Conservation (phyloP, 2,113 vertebrate species). For the Hylia prasina region DNA sequence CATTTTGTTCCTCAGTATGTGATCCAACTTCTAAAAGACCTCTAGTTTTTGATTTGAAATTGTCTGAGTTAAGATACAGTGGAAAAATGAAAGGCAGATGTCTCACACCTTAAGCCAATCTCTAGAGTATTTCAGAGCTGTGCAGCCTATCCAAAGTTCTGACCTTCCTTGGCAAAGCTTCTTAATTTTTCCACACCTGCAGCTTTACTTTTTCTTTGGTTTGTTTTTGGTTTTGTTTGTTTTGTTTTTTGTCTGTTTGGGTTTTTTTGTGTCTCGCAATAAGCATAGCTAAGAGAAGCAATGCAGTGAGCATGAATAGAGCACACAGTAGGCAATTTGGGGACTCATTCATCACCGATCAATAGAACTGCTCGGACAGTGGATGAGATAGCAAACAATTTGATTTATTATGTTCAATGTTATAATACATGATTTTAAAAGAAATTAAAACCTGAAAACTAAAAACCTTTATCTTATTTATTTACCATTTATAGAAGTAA, state of each 20-base stretch:
- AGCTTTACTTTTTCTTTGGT: not conserved
- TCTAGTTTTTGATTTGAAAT: not conserved
- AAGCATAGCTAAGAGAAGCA: not conserved
- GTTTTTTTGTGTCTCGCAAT: not conserved
- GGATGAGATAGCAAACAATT: conserved; percentile 2
- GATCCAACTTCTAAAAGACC: conserved; percentile 14
- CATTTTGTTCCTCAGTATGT: not conserved
- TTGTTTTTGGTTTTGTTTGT: too few relatives aligned
- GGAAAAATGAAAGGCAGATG: conserved; percentile 1
- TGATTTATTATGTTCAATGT: not conserved
- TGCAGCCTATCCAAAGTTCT: not conserved
- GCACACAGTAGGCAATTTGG: not conserved
- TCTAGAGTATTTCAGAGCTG: not conserved
- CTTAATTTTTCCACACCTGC: not conserved
- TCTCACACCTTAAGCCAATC: not conserved
- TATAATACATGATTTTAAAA: not conserved
- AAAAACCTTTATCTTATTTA: conserved; percentile 19
- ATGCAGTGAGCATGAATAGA: not conserved
- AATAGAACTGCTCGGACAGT: not conserved
- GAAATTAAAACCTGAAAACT: conserved; percentile 34
- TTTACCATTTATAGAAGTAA: not conserved
- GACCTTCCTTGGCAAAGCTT: not conserved
- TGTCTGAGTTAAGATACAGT: not conserved
- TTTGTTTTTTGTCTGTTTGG: too few relatives aligned
- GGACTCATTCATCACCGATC: not conserved